A percentile compares a stretch with the other conserved stretches of the same genome.
These are phyloP conservation scores for Odontamblyopus rebecca DNA, from an alignment of 2,797 vertebrate genomes.

Conservation along the genomic window DNA sequence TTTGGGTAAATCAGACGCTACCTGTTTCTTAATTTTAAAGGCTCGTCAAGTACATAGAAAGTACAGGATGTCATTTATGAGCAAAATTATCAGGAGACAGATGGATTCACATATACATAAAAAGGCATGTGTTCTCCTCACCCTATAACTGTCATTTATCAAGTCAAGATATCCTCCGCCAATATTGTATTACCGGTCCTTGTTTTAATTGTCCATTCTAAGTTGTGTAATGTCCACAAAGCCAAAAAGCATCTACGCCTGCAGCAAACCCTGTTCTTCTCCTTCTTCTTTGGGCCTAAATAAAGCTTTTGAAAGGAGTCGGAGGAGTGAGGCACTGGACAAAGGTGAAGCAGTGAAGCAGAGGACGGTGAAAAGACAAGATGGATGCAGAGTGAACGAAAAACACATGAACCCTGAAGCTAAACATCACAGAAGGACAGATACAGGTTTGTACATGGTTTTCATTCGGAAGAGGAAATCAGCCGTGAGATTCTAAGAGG, in stretches of 20 bases:
- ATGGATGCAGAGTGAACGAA: slow-evolving; percentile 29
- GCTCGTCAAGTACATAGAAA: no score
- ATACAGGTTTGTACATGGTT: slow-evolving; percentile 13
- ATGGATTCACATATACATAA: no score
- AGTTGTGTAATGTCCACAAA: not conserved
- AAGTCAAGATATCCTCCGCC: not conserved
- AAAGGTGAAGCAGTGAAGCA: slow-evolving; percentile 36
- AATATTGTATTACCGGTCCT: not conserved
- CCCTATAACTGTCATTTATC: not conserved
- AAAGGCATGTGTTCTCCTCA: no score
- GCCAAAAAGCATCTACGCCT: not conserved
- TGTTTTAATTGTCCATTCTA: not conserved
- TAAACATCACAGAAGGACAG: slow-evolving; percentile 11
- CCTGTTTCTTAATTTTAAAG: no score
- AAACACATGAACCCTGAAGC: slow-evolving; percentile 35
- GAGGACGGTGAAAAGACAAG: slow-evolving; percentile 34
- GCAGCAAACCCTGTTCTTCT: not conserved
- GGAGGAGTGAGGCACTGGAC: not conserved
- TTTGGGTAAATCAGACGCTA: no score
- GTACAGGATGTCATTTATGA: no score
- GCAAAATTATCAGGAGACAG: no score
- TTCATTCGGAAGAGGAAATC: not conserved
- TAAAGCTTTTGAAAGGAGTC: slow-evolving; percentile 18
- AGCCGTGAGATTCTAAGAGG: not conserved
- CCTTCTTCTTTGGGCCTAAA: not conserved